Evolutionary conservation across 2,888 invertebrate species (phyloP), one percentile per base, ranked within the genome.

Genomic region (Thymelicus acteon): DNA sequence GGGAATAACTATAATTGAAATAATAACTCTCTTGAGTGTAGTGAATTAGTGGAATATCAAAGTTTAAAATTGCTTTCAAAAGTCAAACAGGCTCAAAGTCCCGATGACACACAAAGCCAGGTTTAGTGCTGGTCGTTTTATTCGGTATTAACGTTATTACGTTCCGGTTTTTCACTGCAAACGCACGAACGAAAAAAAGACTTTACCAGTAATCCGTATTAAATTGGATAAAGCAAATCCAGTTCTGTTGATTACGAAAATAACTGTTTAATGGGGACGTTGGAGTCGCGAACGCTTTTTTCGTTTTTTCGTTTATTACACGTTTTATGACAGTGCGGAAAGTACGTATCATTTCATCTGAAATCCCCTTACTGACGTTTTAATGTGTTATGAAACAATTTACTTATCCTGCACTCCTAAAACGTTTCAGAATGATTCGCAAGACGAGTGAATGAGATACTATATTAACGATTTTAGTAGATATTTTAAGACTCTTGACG

Each of bases 221-320:
- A 73, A 73, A 67, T 67, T 73, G 72, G 70, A 72, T 72, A 67
- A 71, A 71, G 60, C 64, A 71, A 67, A 71, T 67, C 67, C 71
- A 39, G 67, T 48, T 66, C 31, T 54, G 70, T 62, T 68, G 64
- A 73, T 73, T 65, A 71, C 71, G 67, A 61, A 73, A 71, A 73
- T 71, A 73, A 71, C 72, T 71, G 64, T 71, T 71, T 70, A 71
- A 71, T 64, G 70, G 60, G 44, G 15, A 47, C 64, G 60, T 44
- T 60, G 65, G 60, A 61, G 24, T 61, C 19, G 12, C 15, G 48
- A 15, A 19, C 39, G 57, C 3, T 54, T 31, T 44, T 65, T 39
- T 24, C 39, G 39, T 68, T 54, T 49, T 40, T 68, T 60, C 54
- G 44, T 31, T 63, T 66, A 66, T 66, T 47, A 58, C 47, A n/a